Evolutionary conservation across 2,113 vertebrate genomes (phyloP).

Genomic region (Larimichthys crocea): DNA sequence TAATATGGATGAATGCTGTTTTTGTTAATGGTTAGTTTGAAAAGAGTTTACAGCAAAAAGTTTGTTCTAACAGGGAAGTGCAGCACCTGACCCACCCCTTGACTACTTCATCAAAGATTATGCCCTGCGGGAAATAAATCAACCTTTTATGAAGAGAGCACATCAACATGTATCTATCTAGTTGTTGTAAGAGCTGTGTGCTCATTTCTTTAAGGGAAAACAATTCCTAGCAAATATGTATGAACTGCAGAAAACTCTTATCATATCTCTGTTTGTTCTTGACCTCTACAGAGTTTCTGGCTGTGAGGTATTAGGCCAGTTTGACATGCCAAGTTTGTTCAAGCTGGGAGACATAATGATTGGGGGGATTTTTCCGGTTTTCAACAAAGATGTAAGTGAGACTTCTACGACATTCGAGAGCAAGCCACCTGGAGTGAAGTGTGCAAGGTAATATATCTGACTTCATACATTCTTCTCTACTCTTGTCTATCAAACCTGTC

Average conservation of each 20-base stretch:
- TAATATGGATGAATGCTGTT: no score
- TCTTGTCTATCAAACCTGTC: background rate
- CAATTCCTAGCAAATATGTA: slow-evolving; percentile 52
- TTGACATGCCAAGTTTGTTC: slow-evolving; percentile 75
- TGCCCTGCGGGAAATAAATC: slow-evolving; percentile 31
- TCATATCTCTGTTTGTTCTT: slow-evolving; percentile 43
- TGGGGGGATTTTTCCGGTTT: slow-evolving; percentile 84
- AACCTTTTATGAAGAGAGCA: slow-evolving; percentile 18
- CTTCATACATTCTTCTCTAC: background rate
- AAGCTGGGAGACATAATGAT: slow-evolving; percentile 83
- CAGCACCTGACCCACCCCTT: background rate
- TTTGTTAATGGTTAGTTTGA: background rate
- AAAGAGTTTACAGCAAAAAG: background rate
- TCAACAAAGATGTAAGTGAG: slow-evolving; percentile 77
- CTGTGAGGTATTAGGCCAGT: slow-evolving; percentile 72
- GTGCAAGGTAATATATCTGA: slow-evolving; percentile 69
- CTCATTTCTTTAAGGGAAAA: slow-evolving; percentile 2
- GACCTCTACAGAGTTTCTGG: slow-evolving; percentile 43
- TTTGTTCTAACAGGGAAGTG: background rate
- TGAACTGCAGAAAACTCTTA: slow-evolving; percentile 3
- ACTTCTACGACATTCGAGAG: slow-evolving; percentile 55
- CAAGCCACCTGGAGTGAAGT: slow-evolving; percentile 63
- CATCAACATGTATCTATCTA: background rate
- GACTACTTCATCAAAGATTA: background rate
- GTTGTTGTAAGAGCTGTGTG: slow-evolving; percentile 38